Evolutionary conservation across 2,113 vertebrate genomes (phyloP), one percentile per base, ranked within the genome.

Genomic region (Petaurus breviceps): DNA sequence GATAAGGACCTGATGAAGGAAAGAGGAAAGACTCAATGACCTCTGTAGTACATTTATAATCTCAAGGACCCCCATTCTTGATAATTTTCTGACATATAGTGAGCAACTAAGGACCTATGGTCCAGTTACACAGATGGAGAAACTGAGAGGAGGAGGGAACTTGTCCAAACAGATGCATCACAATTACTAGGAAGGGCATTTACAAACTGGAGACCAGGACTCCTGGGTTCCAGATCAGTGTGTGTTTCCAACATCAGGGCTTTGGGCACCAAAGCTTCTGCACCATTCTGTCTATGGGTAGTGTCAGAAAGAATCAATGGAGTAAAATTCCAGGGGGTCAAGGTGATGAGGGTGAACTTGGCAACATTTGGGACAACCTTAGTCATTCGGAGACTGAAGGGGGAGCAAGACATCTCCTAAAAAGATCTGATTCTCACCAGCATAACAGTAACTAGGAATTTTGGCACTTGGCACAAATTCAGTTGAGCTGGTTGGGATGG

Each of bases 121-220:
- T 49, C 23, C 95, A 93, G 28, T 95, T 92, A 93, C 89, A 93
- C 49, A 68, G 90, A 0, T 92, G 93, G 94, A 92, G 90, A 98
- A 93, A 92, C 26, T 8, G 7, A 46, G 50, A 93, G 93, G 68
- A 37, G 49, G 43, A 89, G 31, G 53, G 92, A 90, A 10, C 57
- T 77, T 55, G 61, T 16, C 54, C 37, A 77, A 37, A 6, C 16
- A 77, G 68, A 77, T 2, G 14, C 14, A 77, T 8, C 68, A 77
- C 68, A 77, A 14, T 77, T n/a, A 77, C 37, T 77, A 77, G 37
- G 12, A n/a, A n/a, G 37, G 37, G 68, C 37, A 77, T n/a, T 77
- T n/a, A 1, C 68, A 77, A 28, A 28, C 54, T 23, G n/a, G 54
- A 55, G 90, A 26, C 19, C 2, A 53, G 14, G 61, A 24, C n/a